These are phyloP conservation scores for Australoheros scitulus DNA, from an alignment of 2,113 vertebrate species.

Conservation along the genomic window DNA sequence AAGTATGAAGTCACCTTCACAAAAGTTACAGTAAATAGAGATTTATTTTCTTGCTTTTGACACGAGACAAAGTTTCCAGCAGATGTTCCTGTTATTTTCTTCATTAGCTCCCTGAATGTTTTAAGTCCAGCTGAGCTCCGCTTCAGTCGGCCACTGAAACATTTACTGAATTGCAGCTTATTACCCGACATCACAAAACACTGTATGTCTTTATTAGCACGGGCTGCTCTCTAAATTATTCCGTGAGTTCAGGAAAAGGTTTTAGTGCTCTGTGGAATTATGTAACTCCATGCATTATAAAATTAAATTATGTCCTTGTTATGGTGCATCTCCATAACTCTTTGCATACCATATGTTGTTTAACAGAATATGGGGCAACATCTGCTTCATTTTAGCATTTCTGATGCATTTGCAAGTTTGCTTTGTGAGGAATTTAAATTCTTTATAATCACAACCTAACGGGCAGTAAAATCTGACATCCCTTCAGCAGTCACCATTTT, in stretches of 20 bases:
- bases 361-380: not conserved
- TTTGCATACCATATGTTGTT: not conserved
- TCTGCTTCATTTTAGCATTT: not conserved
- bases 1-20: not conserved
- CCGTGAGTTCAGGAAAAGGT: not conserved
- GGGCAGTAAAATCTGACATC: not conserved
- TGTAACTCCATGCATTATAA: not conserved
- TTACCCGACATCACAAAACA: not conserved
- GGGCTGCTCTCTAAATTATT: not conserved
- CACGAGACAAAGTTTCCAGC: slow-evolving; percentile 5
- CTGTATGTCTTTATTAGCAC: not conserved
- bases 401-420: not conserved
- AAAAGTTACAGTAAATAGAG: not conserved
- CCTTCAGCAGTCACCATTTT: not conserved
- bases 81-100: slow-evolving; percentile 24
- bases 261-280: not conserved
- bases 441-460: not conserved
- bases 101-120: not conserved
- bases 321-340: not conserved
- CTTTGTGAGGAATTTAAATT: not conserved
- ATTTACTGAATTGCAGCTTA: not conserved
- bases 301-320: not conserved
- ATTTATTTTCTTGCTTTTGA: not conserved
- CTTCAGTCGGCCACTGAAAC: not conserved
- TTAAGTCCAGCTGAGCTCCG: not conserved